phyloP scores from a whole-genome alignment of 2,888 invertebrate species.

The Drosophila kuntzei region DNA sequence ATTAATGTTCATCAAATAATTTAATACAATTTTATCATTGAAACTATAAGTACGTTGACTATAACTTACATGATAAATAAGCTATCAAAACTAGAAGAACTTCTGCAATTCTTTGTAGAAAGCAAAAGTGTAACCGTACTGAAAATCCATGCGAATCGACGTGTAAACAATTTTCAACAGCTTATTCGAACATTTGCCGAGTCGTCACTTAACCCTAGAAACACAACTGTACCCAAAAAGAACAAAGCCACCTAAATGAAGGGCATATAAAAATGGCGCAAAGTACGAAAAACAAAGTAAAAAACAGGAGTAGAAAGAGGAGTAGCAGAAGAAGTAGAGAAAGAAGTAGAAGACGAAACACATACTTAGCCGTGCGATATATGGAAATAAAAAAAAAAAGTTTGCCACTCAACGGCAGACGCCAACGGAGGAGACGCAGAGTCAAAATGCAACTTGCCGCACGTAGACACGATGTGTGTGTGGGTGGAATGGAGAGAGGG shows the following conservation, averaged over 20 bases:
- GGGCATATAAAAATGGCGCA: constrained; percentile 71
- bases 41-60: neutral
- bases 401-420: constrained; percentile 79
- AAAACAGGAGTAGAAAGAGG: constrained; percentile 14
- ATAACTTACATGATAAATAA: neutral
- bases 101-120: neutral
- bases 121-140: neutral
- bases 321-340: constrained; percentile 7
- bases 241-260: constrained; percentile 74
- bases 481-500: neutral
- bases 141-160: constrained; percentile 5
- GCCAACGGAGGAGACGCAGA: constrained; percentile 38
- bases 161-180: constrained; percentile 39
- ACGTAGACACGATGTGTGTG: constrained; percentile 53
- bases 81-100: neutral
- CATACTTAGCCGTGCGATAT: constrained; percentile 46
- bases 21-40: neutral
- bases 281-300: constrained; percentile 35
- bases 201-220: constrained; percentile 65
- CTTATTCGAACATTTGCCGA: constrained; percentile 44
- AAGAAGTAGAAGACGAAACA: constrained; percentile 25
- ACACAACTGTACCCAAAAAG: constrained; percentile 77
- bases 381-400: constrained; percentile 42
- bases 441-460: constrained; percentile 59
- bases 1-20: neutral